phyloP scores from a whole-genome alignment of 2,113 vertebrate species.

The Gymnobelideus leadbeateri region DNA sequence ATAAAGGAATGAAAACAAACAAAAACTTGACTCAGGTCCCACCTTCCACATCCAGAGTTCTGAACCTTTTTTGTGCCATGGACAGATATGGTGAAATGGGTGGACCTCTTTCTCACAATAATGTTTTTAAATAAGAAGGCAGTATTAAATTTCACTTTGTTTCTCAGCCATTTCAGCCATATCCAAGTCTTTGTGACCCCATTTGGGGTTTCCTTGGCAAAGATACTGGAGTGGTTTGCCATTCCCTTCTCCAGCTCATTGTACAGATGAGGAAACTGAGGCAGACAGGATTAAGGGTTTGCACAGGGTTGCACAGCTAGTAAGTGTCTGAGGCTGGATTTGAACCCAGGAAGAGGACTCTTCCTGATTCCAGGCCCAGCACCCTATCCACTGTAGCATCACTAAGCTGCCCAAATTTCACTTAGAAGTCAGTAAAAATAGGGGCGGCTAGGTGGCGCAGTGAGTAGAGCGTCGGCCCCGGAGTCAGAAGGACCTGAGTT shows the following conservation, averaged over 20 bases:
- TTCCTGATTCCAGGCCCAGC: background rate
- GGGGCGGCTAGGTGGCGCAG: no score
- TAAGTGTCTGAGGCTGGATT: background rate
- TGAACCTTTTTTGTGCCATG: background rate
- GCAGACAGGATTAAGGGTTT: background rate
- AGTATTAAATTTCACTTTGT: background rate
- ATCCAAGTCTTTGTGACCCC: background rate
- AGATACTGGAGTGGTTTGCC: background rate
- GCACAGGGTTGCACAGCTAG: background rate
- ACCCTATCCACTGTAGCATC: background rate
- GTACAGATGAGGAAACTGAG: background rate
- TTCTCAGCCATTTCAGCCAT: background rate
- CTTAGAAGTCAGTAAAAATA: background rate
- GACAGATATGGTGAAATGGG: background rate
- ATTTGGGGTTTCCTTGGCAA: background rate
- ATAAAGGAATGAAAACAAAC: background rate
- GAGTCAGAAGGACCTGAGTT: no score
- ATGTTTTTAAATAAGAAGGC: background rate
- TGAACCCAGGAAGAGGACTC: background rate
- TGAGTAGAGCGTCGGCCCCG: no score
- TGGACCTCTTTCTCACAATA: background rate
- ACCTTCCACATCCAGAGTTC: background rate
- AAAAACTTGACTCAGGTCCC: background rate
- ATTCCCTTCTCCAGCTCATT: background rate
- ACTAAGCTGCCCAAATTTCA: background rate